Base-by-base conservation (phyloP, 2,888 invertebrate species). In the Augochlorella aurata region DNA sequence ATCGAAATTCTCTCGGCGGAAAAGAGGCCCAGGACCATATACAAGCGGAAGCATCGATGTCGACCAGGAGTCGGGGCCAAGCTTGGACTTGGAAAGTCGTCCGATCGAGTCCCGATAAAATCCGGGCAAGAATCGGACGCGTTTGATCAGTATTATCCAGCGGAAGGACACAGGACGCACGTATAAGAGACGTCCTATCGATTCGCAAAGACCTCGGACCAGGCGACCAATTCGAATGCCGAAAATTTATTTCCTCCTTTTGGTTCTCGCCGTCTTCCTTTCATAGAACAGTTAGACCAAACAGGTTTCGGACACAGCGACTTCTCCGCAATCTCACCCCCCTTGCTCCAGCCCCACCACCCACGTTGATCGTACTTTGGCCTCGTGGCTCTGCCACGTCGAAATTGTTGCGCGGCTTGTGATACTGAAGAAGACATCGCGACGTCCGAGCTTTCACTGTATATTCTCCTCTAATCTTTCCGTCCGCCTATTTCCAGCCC, bases 371-470 rank as follows among this genome's bases (percentile, higher is more conserved):
- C 21, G 45, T n/a, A 10, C 10, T 58, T 44, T 24, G 7, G 63
- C 44, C 16, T 54, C n/a, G 10, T 58, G 29, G n/a, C 50, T 45
- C 29, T 5, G 61, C 66, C 78, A 73, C 49, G 65, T 74, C 18
- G 65, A 87, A 87, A 87, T 88, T 90, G 74, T 78, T 82, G 88
- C 88, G 91, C 90, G 91, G 91, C 90, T 89, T 87, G 89, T 89
- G 91, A 91, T 89, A 90, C 88, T 78, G 88, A 90, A 89, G 88
- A 90, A 87, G 88, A 90, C 87, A 83, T 82, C 81, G 78, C 83
- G 77, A 89, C 84, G 83, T 82, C 81, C 76, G 82, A 82, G 74
- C 80, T 77, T 83, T 83, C 83, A 79, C 83, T 89, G 86, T 88
- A 88, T 86, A 90, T 88, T 77, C 69, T 81, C 79, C 61, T 67